Percentiles rank a stretch among this genome's conserved stretches.
Conservation (phyloP, 2,797 vertebrate species). For the Hypotaenidia philippensis region DNA sequence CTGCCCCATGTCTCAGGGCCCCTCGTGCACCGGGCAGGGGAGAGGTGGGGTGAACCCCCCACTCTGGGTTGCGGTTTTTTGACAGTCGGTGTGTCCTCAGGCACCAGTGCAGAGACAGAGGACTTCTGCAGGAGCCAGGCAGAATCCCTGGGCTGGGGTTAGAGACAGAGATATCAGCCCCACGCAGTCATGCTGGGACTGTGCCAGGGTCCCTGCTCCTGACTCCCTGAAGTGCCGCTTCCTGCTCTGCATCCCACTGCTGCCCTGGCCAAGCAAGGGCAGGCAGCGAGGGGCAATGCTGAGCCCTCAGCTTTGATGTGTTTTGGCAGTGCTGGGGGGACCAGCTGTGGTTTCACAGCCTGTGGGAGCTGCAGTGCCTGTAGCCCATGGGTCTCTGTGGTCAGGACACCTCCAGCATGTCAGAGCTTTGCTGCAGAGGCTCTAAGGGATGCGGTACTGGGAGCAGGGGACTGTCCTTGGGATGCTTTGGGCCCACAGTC, state of each 20-base stretch:
- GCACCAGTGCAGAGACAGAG: rapidly evolving
- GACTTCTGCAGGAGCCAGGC: background rate
- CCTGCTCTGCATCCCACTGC: background rate
- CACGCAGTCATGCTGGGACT: rapidly evolving
- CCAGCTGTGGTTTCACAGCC: background rate
- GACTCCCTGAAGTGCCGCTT: rapidly evolving
- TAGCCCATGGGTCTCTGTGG: rapidly evolving
- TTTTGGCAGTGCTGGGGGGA: background rate
- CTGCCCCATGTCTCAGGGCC: conserved; percentile 31
- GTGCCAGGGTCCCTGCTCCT: rapidly evolving
- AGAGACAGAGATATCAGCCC: rapidly evolving
- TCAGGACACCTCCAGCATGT: background rate
- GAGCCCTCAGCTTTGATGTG: rapidly evolving
- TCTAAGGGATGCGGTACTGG: rapidly evolving
- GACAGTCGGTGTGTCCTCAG: background rate
- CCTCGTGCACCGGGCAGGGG: background rate
- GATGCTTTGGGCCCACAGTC: background rate
- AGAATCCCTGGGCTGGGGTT: background rate
- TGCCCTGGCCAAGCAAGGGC: background rate
- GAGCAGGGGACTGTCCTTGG: background rate
- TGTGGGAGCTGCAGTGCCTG: rapidly evolving
- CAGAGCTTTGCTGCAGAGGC: background rate
- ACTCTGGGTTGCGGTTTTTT: rapidly evolving
- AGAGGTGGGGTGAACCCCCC: background rate
- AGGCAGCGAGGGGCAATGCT: background rate